Evolutionary conservation across 1,140 invertebrate genomes (phyloP), one percentile per base, ranked within the genome.

Genomic region (Drosophila arawakana): DNA sequence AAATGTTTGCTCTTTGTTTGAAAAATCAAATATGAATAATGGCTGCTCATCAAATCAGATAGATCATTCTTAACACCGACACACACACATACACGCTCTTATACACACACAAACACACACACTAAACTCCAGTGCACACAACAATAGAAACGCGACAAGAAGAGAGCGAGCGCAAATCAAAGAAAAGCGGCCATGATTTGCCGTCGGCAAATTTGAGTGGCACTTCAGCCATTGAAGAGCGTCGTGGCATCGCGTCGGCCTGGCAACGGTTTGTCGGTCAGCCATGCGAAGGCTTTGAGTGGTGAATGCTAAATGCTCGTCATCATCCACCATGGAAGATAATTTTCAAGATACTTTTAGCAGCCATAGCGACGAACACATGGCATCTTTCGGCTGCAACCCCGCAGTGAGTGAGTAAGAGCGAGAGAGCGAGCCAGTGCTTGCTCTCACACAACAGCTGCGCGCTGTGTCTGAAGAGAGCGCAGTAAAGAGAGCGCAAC

Each of bases 11-110:
- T 52, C 50, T 34, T 6, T 54, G 35, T 46, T 73, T 63, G 7
- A 46, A 60, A 73, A 57, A 54, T 43, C 52, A 80, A 73, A 82
- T 77, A 83, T 91, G 76, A 81, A 76, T 89, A 91, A 91, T 91
- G 90, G 86, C 90, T 80, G 83, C 73, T 88, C 75, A 70, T 80
- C 81, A 83, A 90, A 80, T 83, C 80, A 72, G 82, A 78, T 85
- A 78, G 80, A 86, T 78, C 76, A 73, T 63, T 76, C 65, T 76
- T 76, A 70, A 88, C 74, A 73, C 62, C 55, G 60, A 35, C 54
- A 67, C 47, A 63, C 39, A 59, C 46, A 58, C 77, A 59, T 7
- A 67, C 49, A 63, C 43, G 47, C 30, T 57, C 41, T 55, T 43
- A 49, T 8, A 65, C 54, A 69, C 44, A 52, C 21, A 44, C 34